Evolutionary conservation across 2,888 invertebrate genomes (phyloP).

Genomic region (Tridacna gigas): DNA sequence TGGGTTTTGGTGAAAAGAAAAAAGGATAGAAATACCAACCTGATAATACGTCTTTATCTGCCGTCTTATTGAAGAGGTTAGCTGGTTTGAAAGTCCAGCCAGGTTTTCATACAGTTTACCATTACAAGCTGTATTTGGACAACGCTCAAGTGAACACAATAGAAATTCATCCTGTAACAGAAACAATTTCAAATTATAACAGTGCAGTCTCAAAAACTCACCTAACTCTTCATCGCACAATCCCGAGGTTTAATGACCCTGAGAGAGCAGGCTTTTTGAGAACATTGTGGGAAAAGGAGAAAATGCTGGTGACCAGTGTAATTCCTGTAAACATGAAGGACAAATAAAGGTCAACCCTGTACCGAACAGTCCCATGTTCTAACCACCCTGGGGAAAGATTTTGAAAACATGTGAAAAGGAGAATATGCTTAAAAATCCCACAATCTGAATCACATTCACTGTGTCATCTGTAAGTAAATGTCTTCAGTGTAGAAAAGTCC

Average conservation of each 20-base stretch:
- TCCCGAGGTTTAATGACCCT: not conserved
- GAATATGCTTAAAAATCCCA: too few species aligned
- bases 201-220: not conserved
- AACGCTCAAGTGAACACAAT: conserved; percentile 87
- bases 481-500: too few species aligned
- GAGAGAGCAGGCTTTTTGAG: not conserved
- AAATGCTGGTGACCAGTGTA: not conserved
- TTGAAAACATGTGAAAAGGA: too few species aligned
- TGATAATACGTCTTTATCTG: conserved; percentile 91
- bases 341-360: too few species aligned
- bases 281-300: not conserved
- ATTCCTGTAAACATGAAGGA: too few species aligned
- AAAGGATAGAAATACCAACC: conserved; percentile 81
- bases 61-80: conserved; percentile 89
- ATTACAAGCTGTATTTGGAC: conserved; percentile 89
- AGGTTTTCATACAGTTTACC: conserved; percentile 88
- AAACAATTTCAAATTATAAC: not conserved
- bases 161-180: conserved; percentile 77
- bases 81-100: conserved; percentile 90
- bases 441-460: too few species aligned
- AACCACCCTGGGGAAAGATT: too few species aligned
- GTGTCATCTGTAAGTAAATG: too few species aligned
- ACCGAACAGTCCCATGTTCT: too few species aligned
- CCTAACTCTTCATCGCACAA: not conserved
- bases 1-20: too few species aligned